A percentile compares a stretch with the other conserved stretches of the same genome.
Evolutionary conservation across 2,113 vertebrate genomes (phyloP).

Genomic region (Thermophis baileyi): DNA sequence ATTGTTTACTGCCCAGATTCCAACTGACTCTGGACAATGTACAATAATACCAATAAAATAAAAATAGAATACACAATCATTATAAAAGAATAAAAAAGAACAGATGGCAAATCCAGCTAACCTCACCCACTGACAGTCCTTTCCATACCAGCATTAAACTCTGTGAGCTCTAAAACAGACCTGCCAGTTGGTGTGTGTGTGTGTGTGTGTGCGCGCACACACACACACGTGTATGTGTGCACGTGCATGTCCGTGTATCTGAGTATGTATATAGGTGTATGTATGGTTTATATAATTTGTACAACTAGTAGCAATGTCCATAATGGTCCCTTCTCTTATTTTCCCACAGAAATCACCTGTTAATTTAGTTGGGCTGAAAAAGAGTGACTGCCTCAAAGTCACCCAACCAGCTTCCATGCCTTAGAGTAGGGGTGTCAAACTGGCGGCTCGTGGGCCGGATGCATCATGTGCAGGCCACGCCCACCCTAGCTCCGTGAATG

Average conservation of each 20-base stretch:
- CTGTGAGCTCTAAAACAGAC: neutral
- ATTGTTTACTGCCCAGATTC: neutral
- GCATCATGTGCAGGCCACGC: too few relatives aligned
- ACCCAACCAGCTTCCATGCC: neutral
- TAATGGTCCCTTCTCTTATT: neutral
- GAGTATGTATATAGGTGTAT: neutral
- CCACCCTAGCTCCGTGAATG: too few relatives aligned
- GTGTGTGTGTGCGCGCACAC: neutral
- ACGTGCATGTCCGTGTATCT: too few relatives aligned
- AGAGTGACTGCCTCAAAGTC: neutral
- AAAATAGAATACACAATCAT: neutral
- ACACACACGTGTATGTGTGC: too few relatives aligned
- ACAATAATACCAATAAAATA: neutral
- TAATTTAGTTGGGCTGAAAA: neutral
- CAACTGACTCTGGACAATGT: neutral
- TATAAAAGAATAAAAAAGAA: neutral
- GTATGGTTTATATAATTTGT: neutral
- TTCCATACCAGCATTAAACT: neutral
- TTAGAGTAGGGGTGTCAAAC: neutral
- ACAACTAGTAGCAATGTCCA: neutral
- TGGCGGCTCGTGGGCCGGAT: too few relatives aligned
- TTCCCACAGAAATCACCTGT: neutral
- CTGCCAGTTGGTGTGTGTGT: neutral
- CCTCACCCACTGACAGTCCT: neutral
- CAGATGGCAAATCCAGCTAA: neutral